phyloP scores from a whole-genome alignment of 2,113 vertebrate genomes.

The Oceanites oceanicus region DNA sequence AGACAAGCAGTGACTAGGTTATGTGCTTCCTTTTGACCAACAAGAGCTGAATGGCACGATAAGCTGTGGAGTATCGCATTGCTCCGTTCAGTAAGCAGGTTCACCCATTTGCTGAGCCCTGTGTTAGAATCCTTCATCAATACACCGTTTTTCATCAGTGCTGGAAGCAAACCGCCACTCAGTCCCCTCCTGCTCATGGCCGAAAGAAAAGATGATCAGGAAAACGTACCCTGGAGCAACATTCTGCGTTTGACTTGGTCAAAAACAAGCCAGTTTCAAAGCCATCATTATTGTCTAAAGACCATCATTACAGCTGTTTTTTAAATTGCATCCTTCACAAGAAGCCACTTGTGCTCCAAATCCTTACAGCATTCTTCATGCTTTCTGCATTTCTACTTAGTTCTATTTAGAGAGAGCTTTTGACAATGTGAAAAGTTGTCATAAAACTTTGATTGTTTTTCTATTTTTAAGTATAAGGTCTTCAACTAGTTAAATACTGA shows the following conservation, averaged over 20 bases:
- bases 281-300: not conserved
- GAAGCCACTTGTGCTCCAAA: not conserved
- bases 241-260: not conserved
- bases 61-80: not conserved
- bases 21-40: not conserved
- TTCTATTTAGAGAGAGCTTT: not conserved
- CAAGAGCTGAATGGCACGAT: not conserved
- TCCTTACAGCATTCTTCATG: not conserved
- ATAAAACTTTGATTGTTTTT: not conserved
- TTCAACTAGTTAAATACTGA: not conserved
- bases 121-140: not conserved
- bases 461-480: not conserved
- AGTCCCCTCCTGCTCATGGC: not conserved
- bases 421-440: not conserved
- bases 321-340: conserved; percentile 9
- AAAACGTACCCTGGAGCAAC: conserved; percentile 39
- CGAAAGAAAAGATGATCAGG: not conserved
- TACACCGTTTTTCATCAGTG: not conserved
- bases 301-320: conserved; percentile 24
- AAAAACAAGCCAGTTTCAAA: conserved; percentile 10
- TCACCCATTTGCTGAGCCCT: not conserved
- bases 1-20: not conserved
- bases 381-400: not conserved
- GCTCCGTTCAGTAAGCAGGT: not conserved
- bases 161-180: not conserved